These are phyloP conservation scores for Protobothrops mucrosquamatus DNA, from an alignment of 2,113 vertebrate genomes.

Conservation along the genomic window DNA sequence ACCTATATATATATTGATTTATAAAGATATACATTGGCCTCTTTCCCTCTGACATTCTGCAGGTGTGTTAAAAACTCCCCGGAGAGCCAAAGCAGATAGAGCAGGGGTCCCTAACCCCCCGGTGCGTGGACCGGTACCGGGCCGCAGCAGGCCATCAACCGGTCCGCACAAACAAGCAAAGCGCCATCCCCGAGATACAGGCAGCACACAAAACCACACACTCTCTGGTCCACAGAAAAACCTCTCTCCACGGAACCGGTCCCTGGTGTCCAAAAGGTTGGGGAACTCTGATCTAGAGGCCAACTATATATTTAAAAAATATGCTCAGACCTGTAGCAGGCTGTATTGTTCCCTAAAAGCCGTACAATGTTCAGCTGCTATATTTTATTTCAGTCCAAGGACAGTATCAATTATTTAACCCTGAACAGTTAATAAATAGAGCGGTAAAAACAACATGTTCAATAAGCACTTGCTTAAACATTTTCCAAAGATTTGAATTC, in stretches of 20 bases:
- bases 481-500: not conserved
- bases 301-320: not conserved
- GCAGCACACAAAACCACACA: no score
- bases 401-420: not conserved
- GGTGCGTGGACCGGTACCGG: no score
- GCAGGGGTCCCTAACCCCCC: no score
- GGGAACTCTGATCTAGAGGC: not conserved
- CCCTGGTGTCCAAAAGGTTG: no score
- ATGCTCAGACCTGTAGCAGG: not conserved
- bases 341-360: not conserved
- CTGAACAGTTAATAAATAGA: not conserved
- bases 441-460: not conserved
- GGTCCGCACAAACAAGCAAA: no score
- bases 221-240: no score
- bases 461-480: not conserved
- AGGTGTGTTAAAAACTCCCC: not conserved
- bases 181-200: fast-evolving
- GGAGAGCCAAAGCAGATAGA: no score
- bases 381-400: not conserved
- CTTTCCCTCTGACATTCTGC: not conserved
- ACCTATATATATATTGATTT: not conserved
- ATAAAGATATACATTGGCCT: not conserved
- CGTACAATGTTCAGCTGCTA: not conserved
- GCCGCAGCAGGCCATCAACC: no score
- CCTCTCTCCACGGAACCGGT: no score